Conservation (phyloP, 2,797 vertebrate species). For the Melanotaenia boesemani region DNA sequence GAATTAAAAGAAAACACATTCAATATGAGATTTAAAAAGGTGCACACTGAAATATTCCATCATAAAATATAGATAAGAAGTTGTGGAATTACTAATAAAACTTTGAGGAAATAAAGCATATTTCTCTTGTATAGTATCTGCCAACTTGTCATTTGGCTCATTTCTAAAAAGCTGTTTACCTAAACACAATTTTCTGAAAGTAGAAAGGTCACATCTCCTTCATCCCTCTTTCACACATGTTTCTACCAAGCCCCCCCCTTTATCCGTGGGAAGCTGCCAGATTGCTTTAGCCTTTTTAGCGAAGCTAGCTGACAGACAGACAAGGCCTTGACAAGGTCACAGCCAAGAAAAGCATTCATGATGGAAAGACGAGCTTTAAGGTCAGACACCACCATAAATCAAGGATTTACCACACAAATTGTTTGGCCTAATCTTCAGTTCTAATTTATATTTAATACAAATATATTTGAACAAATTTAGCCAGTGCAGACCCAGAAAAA, state of each 20-base stretch:
- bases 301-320: slow-evolving; percentile 83
- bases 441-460: slow-evolving; percentile 7
- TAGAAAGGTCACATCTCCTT: slow-evolving; percentile 88
- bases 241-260: slow-evolving; percentile 60
- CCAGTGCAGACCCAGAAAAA: background rate
- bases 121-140: slow-evolving; percentile 21
- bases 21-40: background rate
- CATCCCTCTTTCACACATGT: slow-evolving; percentile 65
- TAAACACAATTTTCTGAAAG: slow-evolving; percentile 86
- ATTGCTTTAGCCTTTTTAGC: slow-evolving; percentile 91
- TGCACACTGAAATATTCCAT: background rate
- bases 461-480: slow-evolving; percentile 11
- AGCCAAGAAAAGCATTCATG: slow-evolving; percentile 79
- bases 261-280: slow-evolving; percentile 81
- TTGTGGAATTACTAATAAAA: slow-evolving; percentile 4
- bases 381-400: slow-evolving; percentile 20
- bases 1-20: background rate
- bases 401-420: slow-evolving; percentile 10
- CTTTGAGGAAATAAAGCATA: background rate
- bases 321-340: slow-evolving; percentile 87
- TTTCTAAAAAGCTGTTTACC: slow-evolving; percentile 90
- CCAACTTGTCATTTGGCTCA: slow-evolving; percentile 74
- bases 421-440: slow-evolving; percentile 14
- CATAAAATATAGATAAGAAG: background rate
- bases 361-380: slow-evolving; percentile 78